Evolutionary conservation across 2,797 vertebrate species (phyloP).

Genomic region (Mus caroli): DNA sequence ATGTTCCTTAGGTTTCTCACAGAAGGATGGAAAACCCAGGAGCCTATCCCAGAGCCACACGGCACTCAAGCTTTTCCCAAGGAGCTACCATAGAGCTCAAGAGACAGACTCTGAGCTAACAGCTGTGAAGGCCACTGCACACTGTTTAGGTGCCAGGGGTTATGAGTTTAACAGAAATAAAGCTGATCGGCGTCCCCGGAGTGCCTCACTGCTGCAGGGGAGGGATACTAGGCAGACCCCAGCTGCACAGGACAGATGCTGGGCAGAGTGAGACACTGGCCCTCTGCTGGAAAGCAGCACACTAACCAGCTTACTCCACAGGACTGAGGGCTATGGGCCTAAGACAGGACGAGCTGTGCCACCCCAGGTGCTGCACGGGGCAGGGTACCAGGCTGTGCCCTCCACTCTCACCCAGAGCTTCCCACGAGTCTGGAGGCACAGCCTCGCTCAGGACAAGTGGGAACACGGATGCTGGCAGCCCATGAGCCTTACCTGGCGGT

Average conservation of each 20-base stretch:
- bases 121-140: no score
- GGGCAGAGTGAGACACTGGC: no score
- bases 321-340: fast-evolving
- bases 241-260: neutral
- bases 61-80: neutral
- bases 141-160: no score
- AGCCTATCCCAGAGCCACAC: neutral
- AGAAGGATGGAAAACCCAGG: neutral
- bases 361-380: neutral
- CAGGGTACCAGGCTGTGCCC: neutral
- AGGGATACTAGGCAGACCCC: neutral
- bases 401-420: fast-evolving
- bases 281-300: neutral
- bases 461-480: neutral
- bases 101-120: neutral
- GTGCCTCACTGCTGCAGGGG: neutral
- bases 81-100: fast-evolving
- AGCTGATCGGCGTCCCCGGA: neutral
- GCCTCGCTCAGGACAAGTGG: neutral
- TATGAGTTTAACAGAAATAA: neutral
- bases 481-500: constrained; percentile 83
- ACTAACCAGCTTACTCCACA: fast-evolving
- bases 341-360: no score
- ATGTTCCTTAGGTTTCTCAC: neutral
- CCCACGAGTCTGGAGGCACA: no score